Evolutionary conservation across 2,797 vertebrate species (phyloP).

Genomic region (Urophycis tenuis): DNA sequence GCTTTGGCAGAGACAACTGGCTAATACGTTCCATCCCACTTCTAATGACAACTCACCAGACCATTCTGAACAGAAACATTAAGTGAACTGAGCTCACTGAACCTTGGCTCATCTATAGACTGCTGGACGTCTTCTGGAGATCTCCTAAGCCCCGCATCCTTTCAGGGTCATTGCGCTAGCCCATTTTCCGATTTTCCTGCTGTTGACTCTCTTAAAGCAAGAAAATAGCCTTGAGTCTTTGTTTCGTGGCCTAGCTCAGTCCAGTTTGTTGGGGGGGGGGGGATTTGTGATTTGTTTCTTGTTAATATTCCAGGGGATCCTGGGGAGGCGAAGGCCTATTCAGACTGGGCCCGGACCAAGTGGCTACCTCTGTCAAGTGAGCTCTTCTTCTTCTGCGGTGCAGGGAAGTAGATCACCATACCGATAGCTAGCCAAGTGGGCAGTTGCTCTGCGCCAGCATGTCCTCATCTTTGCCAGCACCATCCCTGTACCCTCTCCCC

Average conservation of each 20-base stretch:
- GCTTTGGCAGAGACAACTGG: neutral
- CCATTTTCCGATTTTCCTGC: too few species aligned
- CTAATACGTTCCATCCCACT: too few species aligned
- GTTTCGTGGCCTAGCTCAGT: too few species aligned
- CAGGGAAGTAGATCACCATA: conserved; percentile 1
- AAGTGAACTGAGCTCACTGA: too few species aligned
- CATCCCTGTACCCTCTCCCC: neutral
- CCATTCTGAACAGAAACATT: too few species aligned
- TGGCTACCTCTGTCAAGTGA: neutral
- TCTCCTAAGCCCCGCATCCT: too few species aligned
- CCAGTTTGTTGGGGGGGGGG: neutral
- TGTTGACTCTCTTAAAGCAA: too few species aligned
- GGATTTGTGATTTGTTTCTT: neutral
- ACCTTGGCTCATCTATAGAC: too few species aligned
- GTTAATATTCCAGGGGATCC: neutral
- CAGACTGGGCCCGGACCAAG: neutral
- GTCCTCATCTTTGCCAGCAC: neutral
- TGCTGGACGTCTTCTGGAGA: too few species aligned
- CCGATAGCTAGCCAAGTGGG: conserved; percentile 1
- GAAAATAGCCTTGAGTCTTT: too few species aligned
- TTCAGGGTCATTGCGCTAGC: too few species aligned
- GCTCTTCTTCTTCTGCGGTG: neutral
- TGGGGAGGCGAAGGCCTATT: neutral
- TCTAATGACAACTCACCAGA: too few species aligned
- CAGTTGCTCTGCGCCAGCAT: neutral